A percentile compares a stretch with the other conserved stretches of the same genome.
These are phyloP conservation scores for Ectropis grisescens DNA, from an alignment of 1,140 invertebrate species.

Conservation along the genomic window DNA sequence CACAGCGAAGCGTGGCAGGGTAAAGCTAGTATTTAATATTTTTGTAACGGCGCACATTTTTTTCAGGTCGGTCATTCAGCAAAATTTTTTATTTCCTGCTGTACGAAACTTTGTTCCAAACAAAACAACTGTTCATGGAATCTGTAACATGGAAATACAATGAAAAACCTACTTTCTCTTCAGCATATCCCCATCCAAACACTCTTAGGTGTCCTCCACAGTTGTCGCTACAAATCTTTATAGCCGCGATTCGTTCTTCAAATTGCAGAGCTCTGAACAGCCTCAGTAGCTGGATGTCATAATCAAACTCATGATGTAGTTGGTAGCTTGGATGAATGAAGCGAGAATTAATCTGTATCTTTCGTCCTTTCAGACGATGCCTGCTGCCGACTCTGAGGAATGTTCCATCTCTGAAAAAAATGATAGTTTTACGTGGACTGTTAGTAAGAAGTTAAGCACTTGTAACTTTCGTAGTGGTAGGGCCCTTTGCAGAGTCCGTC, in stretches of 20 bases:
- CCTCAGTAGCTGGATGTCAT: slow-evolving; percentile 28
- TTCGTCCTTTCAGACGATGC: slow-evolving; percentile 16
- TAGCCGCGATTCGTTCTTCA: slow-evolving; percentile 14
- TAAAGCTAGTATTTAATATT: too few relatives aligned
- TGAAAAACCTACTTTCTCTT: slow-evolving; percentile 39
- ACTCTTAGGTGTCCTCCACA: slow-evolving; percentile 20
- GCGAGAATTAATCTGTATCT: slow-evolving; percentile 19
- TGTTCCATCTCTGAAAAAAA: slow-evolving; percentile 19
- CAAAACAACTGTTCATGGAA: too few relatives aligned
- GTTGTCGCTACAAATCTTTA: slow-evolving; percentile 14
- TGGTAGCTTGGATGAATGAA: slow-evolving; percentile 30
- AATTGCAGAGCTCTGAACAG: slow-evolving; percentile 16
- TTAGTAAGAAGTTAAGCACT: too few relatives aligned
- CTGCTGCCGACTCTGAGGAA: slow-evolving; percentile 29
- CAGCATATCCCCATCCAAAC: slow-evolving; percentile 34
- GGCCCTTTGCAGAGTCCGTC: too few relatives aligned
- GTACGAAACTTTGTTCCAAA: too few relatives aligned
- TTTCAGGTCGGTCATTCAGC: too few relatives aligned
- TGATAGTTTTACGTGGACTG: too few relatives aligned
- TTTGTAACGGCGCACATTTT: too few relatives aligned
- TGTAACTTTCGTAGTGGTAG: too few relatives aligned
- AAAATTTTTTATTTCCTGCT: too few relatives aligned
- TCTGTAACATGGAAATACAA: too few relatives aligned
- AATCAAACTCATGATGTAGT: slow-evolving; percentile 27
- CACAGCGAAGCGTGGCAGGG: too few relatives aligned